Percentiles rank a stretch among this genome's conserved stretches.
Conservation (phyloP, 2,888 invertebrate genomes). For the Tinea semifulvella region DNA sequence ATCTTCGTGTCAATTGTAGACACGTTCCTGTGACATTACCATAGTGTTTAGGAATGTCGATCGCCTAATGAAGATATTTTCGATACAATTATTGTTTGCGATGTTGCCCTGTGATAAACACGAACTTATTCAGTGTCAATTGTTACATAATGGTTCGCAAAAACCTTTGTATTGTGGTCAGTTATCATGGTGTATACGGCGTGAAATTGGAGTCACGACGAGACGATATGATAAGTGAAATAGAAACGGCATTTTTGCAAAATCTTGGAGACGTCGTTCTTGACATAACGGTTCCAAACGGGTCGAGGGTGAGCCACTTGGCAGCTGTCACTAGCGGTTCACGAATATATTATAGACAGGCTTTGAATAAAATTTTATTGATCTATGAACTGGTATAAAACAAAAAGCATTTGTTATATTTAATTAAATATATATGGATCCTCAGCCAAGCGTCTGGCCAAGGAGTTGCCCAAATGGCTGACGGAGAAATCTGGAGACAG, state of each 20-base stretch:
- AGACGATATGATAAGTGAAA: slow-evolving; percentile 53
- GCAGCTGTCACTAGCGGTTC: not conserved
- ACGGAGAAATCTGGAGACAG: no score
- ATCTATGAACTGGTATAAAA: no score
- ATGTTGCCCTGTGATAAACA: slow-evolving; percentile 1
- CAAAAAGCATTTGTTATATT: no score
- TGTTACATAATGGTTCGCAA: slow-evolving; percentile 40
- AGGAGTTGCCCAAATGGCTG: no score
- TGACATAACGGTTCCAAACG: slow-evolving; percentile 48
- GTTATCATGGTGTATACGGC: slow-evolving; percentile 37
- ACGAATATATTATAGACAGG: no score
- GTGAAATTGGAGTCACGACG: slow-evolving; percentile 52
- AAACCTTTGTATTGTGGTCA: slow-evolving; percentile 26
- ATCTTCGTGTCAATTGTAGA: not conserved
- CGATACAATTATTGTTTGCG: slow-evolving; percentile 22
- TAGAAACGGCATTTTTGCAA: slow-evolving; percentile 52
- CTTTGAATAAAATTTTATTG: no score
- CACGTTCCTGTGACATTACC: not conserved
- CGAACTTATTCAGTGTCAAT: not conserved
- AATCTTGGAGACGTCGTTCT: slow-evolving; percentile 51
- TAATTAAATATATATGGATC: no score
- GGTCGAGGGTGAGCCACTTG: slow-evolving; percentile 15
- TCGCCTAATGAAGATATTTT: not conserved
- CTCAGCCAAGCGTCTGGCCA: no score
- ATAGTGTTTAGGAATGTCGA: not conserved